phyloP scores from a whole-genome alignment of 2,113 vertebrate species.

The Okapia johnstoni region DNA sequence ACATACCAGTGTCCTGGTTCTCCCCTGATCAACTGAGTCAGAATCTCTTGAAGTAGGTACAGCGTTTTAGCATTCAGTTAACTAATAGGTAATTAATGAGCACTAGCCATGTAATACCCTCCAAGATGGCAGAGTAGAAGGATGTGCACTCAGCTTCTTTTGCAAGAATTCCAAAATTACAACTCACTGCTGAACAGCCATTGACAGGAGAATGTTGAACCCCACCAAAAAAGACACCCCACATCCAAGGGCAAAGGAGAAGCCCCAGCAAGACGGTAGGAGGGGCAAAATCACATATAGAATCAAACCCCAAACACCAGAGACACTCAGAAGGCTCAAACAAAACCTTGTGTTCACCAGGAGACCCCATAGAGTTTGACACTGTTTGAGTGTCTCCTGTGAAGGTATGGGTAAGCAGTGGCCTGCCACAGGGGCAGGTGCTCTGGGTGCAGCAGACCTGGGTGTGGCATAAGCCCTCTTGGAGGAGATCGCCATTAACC shows the following conservation, averaged over 20 bases:
- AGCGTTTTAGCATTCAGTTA: not conserved
- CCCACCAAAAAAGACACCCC: not conserved
- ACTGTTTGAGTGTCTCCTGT: not conserved
- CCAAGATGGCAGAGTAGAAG: not conserved
- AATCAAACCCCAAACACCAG: not conserved
- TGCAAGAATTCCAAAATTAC: not conserved
- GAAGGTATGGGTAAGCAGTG: not conserved
- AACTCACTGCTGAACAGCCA: not conserved
- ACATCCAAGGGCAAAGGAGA: not conserved
- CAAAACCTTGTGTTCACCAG: not conserved
- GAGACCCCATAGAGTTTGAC: not conserved
- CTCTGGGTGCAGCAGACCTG: not conserved
- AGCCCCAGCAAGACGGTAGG: not conserved
- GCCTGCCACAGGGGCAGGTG: not conserved
- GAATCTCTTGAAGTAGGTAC: not conserved
- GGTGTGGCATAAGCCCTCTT: not conserved
- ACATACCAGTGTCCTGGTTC: not conserved
- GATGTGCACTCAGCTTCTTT: rapidly evolving
- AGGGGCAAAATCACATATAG: not conserved
- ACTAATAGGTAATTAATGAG: not conserved
- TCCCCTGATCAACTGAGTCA: not conserved
- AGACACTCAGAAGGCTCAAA: not conserved
- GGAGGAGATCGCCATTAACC: not conserved
- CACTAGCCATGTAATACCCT: not conserved
- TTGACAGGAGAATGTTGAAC: not conserved